These are phyloP conservation scores for Aspidiotus destructor DNA, from an alignment of 2,888 invertebrate genomes.

Conservation along the genomic window DNA sequence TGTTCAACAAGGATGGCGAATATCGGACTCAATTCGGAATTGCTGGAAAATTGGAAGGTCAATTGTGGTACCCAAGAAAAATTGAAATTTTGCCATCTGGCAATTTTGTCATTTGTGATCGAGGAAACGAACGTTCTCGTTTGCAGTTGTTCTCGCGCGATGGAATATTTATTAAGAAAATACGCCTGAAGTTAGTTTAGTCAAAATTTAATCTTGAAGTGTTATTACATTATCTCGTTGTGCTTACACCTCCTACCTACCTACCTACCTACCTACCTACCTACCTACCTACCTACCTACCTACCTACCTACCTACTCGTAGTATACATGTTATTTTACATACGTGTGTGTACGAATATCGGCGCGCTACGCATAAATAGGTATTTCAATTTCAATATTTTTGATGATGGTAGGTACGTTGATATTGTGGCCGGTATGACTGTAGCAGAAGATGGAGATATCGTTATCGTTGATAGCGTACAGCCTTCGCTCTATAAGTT, in stretches of 20 bases:
- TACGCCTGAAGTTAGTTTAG: constrained; percentile 55
- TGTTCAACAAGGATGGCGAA: constrained; percentile 87
- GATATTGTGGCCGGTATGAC: constrained; percentile 90
- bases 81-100: constrained; percentile 84
- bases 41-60: constrained; percentile 91
- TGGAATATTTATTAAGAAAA: constrained; percentile 91
- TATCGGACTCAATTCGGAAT: constrained; percentile 91
- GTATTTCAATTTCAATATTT: not conserved
- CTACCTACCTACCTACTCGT: too few species aligned
- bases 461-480: constrained; percentile 94
- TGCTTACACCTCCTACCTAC: too few species aligned
- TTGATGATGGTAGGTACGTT: constrained; percentile 52
- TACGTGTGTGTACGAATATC: too few species aligned
- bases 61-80: constrained; percentile 93
- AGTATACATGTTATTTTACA: too few species aligned
- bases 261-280: too few species aligned
- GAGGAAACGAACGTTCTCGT: constrained; percentile 89
- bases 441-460: constrained; percentile 82
- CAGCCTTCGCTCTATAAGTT: constrained; percentile 87
- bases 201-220: too few species aligned
- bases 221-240: not conserved
- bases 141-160: constrained; percentile 97
- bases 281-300: too few species aligned
- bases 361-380: not conserved
- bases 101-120: constrained; percentile 93